phyloP scores from a whole-genome alignment of 2,113 vertebrate genomes.

The Pelmatolapia mariae region DNA sequence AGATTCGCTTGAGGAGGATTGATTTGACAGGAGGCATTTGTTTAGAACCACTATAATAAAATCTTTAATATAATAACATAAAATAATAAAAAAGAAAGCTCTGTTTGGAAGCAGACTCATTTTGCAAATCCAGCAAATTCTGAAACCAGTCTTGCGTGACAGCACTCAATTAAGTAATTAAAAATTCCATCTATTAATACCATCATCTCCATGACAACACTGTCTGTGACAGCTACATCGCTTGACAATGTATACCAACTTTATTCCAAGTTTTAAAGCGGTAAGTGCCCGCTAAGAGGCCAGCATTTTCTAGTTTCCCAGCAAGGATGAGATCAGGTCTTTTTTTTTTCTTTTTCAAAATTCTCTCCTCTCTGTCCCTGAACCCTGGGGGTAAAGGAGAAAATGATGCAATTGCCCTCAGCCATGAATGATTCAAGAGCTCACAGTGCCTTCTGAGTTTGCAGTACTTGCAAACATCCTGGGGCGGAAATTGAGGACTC shows the following conservation, averaged over 20 bases:
- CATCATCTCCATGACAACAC: slow-evolving; percentile 3
- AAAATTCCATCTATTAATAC: background rate
- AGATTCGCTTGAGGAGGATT: background rate
- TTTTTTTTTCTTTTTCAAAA: background rate
- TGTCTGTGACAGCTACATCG: background rate
- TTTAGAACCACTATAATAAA: background rate
- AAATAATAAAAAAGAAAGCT: background rate
- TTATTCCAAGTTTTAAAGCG: background rate
- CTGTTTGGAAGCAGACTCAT: background rate
- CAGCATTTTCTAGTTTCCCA: background rate
- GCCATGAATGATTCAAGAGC: slow-evolving; percentile 53
- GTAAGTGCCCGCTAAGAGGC: background rate
- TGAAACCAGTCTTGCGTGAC: background rate
- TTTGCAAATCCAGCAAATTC: background rate
- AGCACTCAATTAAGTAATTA: background rate
- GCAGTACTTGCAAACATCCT: slow-evolving; percentile 5
- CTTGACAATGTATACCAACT: background rate
- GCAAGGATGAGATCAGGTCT: background rate
- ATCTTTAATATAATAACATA: background rate
- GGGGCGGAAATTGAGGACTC: background rate
- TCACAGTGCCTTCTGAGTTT: slow-evolving; percentile 26
- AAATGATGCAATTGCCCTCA: slow-evolving; percentile 2
- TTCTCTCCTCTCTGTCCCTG: background rate
- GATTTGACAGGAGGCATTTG: background rate
- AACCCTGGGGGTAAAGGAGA: slow-evolving; percentile 16